A percentile compares a stretch with the other conserved stretches of the same genome.
Evolutionary conservation across 1,140 invertebrate species (phyloP).

Genomic region (Euglossa dilemma): DNA sequence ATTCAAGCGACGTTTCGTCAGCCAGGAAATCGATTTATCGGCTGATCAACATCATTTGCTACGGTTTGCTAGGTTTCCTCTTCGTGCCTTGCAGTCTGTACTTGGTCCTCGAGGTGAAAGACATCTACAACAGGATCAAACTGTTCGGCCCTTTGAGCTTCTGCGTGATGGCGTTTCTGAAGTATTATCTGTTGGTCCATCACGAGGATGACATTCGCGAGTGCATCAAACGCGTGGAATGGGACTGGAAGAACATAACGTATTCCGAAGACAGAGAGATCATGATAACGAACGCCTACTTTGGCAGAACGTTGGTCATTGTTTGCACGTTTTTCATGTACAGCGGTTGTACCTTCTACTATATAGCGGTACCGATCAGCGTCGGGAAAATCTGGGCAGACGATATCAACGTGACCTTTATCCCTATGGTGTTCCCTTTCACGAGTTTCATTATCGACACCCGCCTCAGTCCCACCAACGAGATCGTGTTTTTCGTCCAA

Average conservation of each 20-base stretch:
- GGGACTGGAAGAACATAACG: conserved; percentile 65
- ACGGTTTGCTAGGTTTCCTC: conserved; percentile 10
- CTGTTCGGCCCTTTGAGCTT: conserved; percentile 68
- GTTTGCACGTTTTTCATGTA: conserved; percentile 42
- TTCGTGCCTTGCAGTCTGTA: neutral
- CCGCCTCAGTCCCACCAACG: conserved; percentile 48
- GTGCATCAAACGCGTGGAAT: conserved; percentile 65
- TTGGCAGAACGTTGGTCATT: conserved; percentile 14
- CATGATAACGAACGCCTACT: conserved; percentile 40
- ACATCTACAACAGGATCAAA: conserved; percentile 61
- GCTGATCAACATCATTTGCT: neutral
- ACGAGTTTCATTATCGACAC: conserved; percentile 51
- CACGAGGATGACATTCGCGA: conserved; percentile 55
- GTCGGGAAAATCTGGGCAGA: neutral
- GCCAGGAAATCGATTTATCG: neutral
- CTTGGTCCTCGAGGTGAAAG: conserved; percentile 57
- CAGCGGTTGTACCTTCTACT: conserved; percentile 31
- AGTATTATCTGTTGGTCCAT: conserved; percentile 62
- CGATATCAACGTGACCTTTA: conserved; percentile 16
- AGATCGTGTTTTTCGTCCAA: conserved; percentile 61
- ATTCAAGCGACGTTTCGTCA: neutral
- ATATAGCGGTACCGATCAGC: conserved; percentile 15
- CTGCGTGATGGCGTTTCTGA: conserved; percentile 66
- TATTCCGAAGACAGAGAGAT: conserved; percentile 14
- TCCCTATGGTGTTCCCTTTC: conserved; percentile 63